Evolutionary conservation across 2,888 invertebrate genomes (phyloP), one percentile per base, ranked within the genome.

Genomic region (Chrysina gloriosa): DNA sequence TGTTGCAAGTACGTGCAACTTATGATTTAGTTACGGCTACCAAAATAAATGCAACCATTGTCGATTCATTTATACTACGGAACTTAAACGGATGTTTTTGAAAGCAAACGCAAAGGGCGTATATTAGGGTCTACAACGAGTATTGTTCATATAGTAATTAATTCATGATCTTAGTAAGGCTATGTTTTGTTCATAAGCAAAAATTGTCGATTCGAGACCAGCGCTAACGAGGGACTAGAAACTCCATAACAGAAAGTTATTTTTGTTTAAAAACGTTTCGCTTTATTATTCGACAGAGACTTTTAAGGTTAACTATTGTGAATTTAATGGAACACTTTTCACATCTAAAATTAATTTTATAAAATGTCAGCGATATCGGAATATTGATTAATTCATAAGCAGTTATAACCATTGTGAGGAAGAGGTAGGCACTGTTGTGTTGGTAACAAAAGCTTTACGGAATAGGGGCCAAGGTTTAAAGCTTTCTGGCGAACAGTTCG

Each of bases 311-410:
- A 52, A 52, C 19, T 52, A 31, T n/a, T 19, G 31, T 14, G 6
- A 19, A 31, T 31, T 31, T 52, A 52, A 14, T 23, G 9, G 31
- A 52, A 52, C 52, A 23, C 31, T 21, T n/a, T 19, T 21, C 16
- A 52, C 9, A 3, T 52, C 52, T 52, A 52, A 52, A 52, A 31
- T 52, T 52, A 52, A 52, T 52, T 52, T 52, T 34, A 52, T 7
- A 16, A 52, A 52, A 52, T 34, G 34, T 52, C 52, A 52, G 19
- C 34, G 52, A 31, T 52, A 52, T 52, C 29, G 31, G 25, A 16
- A 19, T 31, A 52, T 52, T 34, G 52, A 52, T 34, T 52, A 52
- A 52, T 52, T 52, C 31, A 52, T 52, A 52, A 52, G 31, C 52
- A 31, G 52, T 52, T 52, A 27, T 19, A 31, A 31, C 31, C 6